Evolutionary conservation across 2,113 vertebrate species (phyloP).

Genomic region (Coturnix japonica): DNA sequence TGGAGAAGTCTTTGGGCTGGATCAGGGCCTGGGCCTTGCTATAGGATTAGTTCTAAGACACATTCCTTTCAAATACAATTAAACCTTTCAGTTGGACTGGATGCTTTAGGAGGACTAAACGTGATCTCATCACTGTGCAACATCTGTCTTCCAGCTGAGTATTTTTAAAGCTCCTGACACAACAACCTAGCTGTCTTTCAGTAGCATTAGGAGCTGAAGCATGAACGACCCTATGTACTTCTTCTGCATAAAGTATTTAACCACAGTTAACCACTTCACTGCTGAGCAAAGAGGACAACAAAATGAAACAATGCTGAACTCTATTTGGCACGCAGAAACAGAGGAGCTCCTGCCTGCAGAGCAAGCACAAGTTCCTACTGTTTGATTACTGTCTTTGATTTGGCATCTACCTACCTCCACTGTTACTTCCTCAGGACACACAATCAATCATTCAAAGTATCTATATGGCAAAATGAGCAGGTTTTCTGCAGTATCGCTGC

Average conservation of each 20-base stretch:
- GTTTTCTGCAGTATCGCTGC: background rate
- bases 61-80: background rate
- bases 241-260: background rate
- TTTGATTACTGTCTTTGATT: background rate
- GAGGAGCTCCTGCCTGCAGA: background rate
- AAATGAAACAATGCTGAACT: background rate
- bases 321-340: background rate
- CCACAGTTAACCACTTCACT: background rate
- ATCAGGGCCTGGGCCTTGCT: background rate
- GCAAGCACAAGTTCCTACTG: background rate
- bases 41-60: background rate
- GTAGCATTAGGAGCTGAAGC: background rate
- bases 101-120: background rate
- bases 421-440: no score
- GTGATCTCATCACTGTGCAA: background rate
- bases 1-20: background rate
- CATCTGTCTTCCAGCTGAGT: background rate
- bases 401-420: background rate
- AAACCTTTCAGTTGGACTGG: background rate
- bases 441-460: background rate
- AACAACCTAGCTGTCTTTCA: background rate
- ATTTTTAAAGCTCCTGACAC: background rate
- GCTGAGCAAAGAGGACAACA: background rate
- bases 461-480: background rate
- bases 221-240: background rate